Evolutionary conservation across 1,140 invertebrate species (phyloP).

Genomic region (Danaus melanippus): DNA sequence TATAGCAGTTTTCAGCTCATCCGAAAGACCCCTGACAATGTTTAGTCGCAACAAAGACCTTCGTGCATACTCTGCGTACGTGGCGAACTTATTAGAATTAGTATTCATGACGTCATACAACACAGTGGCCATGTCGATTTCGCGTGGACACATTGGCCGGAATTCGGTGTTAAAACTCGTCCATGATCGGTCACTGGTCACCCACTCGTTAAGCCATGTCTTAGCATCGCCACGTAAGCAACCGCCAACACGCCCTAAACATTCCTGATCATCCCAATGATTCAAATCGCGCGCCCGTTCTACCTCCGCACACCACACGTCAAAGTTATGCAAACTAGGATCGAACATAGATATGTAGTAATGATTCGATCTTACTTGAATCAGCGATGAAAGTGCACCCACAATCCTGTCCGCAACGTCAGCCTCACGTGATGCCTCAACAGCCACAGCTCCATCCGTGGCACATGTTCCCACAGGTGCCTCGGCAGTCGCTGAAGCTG

Average conservation of each 20-base stretch:
- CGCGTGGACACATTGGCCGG: conserved; percentile 13
- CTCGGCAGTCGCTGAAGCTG: no score
- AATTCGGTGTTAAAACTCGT: conserved; percentile 20
- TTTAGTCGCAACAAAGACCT: conserved; percentile 15
- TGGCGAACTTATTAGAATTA: conserved; percentile 12
- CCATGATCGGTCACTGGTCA: conserved; percentile 19
- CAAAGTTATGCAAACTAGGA: conserved; percentile 16
- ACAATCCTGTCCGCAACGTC: no score
- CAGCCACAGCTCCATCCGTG: no score
- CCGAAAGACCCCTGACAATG: conserved; percentile 17
- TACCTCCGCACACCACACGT: conserved; percentile 19
- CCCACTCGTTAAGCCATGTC: no score
- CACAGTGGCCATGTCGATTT: conserved; percentile 13
- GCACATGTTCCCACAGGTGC: no score
- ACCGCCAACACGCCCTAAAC: conserved; percentile 12
- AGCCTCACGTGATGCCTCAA: no score
- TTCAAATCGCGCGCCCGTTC: conserved; percentile 8
- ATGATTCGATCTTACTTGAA: neutral
- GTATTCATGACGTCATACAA: conserved; percentile 18
- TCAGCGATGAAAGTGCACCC: no score
- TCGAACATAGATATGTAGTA: conserved; percentile 17
- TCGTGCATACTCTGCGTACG: conserved; percentile 25
- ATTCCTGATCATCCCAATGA: conserved; percentile 16
- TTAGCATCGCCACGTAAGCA: conserved; percentile 19
- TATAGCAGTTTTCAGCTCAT: conserved; percentile 13